Evolutionary conservation across 2,797 vertebrate genomes (phyloP).

Genomic region (Podarcis siculus): DNA sequence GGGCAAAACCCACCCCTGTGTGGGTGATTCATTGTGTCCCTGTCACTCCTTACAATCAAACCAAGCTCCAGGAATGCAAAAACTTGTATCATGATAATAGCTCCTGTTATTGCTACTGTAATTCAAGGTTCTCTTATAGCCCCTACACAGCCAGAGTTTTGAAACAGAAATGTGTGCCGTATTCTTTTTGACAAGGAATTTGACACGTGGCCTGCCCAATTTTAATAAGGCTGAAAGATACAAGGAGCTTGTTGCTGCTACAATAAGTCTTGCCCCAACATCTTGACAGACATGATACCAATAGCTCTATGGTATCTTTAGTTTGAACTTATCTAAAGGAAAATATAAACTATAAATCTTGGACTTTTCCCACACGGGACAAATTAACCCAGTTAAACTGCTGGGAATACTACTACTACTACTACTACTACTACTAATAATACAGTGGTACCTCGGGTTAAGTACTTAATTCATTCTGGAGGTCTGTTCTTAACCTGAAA

Average conservation of each 20-base stretch:
- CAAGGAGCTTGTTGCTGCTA: background rate
- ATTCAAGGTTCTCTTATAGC: constrained; percentile 40
- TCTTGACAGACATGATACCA: no score
- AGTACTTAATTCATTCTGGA: no score
- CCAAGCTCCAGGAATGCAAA: constrained; percentile 25
- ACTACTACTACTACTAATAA: no score
- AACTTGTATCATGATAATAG: background rate
- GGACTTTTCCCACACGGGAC: no score
- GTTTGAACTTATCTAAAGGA: background rate
- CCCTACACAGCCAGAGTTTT: constrained; percentile 17
- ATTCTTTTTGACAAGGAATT: background rate
- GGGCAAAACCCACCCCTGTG: rapidly evolving
- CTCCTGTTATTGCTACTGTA: constrained; percentile 39
- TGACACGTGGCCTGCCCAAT: background rate
- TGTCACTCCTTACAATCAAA: constrained; percentile 49
- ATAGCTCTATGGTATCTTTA: background rate
- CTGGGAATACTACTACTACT: no score
- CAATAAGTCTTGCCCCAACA: background rate
- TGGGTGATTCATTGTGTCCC: constrained; percentile 21
- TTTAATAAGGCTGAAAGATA: background rate
- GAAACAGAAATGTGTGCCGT: constrained; percentile 11
- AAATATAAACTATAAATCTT: no score
- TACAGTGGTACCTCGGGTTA: no score
- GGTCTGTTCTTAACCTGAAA: no score
- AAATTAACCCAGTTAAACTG: no score